phyloP scores from a whole-genome alignment of 2,797 vertebrate genomes.

The Xenops minutus region DNA sequence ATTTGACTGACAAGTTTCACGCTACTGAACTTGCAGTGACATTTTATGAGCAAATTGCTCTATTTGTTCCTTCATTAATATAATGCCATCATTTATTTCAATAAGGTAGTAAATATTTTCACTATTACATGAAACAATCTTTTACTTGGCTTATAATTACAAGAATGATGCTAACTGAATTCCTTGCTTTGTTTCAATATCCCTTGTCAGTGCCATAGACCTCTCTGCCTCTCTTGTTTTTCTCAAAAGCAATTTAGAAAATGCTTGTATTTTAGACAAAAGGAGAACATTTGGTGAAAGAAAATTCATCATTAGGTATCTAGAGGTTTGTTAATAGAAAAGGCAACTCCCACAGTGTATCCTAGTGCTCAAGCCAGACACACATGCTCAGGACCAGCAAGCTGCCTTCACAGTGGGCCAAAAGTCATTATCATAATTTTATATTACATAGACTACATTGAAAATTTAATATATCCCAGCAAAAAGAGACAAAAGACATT shows the following conservation, averaged over 20 bases:
- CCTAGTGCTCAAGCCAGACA: constrained; percentile 96
- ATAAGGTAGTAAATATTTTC: constrained; percentile 77
- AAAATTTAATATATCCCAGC: constrained; percentile 99
- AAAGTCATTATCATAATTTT: constrained; percentile 99
- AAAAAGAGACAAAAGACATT: constrained; percentile 97
- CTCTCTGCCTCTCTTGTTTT: constrained; percentile 90
- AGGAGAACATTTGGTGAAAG: constrained; percentile 99
- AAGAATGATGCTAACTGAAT: constrained; percentile 89
- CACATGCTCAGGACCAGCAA: constrained; percentile 98
- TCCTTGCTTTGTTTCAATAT: constrained; percentile 89
- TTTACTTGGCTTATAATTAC: constrained; percentile 91
- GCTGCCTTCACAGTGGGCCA: constrained; percentile 97
- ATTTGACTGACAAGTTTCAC: constrained; percentile 63
- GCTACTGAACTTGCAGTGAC: constrained; percentile 49
- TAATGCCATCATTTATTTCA: constrained; percentile 69
- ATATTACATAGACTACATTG: constrained; percentile 96
- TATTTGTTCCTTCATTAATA: constrained; percentile 69
- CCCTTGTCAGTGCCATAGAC: constrained; percentile 88
- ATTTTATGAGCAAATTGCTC: constrained; percentile 68
- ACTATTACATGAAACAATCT: constrained; percentile 69
- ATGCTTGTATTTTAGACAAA: constrained; percentile 97
- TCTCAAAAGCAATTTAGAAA: constrained; percentile 99
- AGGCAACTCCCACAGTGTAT: constrained; percentile 98
- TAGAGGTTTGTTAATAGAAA: constrained; percentile 99
- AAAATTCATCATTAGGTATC: constrained; percentile 99